Evolutionary conservation across 2,888 invertebrate species (phyloP).

Genomic region (Fabriciana adippe): DNA sequence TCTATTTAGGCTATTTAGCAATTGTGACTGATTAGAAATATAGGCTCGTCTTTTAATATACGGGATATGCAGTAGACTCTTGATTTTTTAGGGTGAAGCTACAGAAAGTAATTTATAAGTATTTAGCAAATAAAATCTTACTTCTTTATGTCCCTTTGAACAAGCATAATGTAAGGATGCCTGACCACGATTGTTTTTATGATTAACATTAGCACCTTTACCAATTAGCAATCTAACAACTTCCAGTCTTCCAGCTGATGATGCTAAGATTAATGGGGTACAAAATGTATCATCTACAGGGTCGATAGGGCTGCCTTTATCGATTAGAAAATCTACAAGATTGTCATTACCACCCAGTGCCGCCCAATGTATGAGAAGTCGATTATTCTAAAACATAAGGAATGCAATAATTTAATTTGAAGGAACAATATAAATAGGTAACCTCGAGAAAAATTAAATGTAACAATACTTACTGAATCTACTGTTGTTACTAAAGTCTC

Average conservation of each 20-base stretch:
- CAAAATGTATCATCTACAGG: conserved; percentile 88
- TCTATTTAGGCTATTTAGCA: no score
- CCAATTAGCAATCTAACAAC: conserved; percentile 85
- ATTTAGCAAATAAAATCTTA: conserved; percentile 50
- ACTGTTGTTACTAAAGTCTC: conserved; percentile 51
- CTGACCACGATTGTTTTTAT: conserved; percentile 88
- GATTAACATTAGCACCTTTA: conserved; percentile 88
- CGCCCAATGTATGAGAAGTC: conserved; percentile 91
- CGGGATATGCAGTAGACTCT: no score
- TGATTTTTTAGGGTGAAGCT: no score
- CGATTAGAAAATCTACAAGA: conserved; percentile 86
- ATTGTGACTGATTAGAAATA: no score
- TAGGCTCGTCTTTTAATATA: no score
- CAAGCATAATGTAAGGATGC: conserved; percentile 92
- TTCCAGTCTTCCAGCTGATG: conserved; percentile 88
- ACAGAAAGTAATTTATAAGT: no score
- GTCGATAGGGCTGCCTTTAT: conserved; percentile 85
- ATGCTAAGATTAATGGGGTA: conserved; percentile 90
- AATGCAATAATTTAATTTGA: neutral
- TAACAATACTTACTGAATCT: conserved; percentile 49
- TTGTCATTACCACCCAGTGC: conserved; percentile 89
- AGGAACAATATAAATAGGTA: neutral
- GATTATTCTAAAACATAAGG: conserved; percentile 83
- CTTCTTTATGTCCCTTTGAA: conserved; percentile 90
- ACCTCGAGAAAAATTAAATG: conserved; percentile 3